phyloP scores from a whole-genome alignment of 2,888 invertebrate species.

The Tholera decimalis region DNA sequence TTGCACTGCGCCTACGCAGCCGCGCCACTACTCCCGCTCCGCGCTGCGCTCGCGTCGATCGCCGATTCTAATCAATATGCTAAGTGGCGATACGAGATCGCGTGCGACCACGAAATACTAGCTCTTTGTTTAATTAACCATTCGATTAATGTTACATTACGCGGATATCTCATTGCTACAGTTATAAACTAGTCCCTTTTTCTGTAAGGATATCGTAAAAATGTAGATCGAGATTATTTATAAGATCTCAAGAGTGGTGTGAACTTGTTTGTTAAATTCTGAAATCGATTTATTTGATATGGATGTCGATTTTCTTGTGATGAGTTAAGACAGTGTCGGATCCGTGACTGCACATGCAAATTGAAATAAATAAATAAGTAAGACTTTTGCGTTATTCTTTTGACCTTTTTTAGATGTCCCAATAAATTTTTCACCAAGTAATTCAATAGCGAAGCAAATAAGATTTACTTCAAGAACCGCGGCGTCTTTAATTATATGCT shows the following conservation, averaged over 20 bases:
- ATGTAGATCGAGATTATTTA: constrained; percentile 64
- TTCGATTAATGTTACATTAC: constrained; percentile 76
- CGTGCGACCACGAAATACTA: constrained; percentile 69
- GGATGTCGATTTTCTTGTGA: constrained; percentile 32
- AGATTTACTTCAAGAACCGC: background rate
- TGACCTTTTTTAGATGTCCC: background rate
- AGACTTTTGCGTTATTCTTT: background rate
- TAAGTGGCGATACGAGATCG: constrained; percentile 73
- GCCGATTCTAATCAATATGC: constrained; percentile 84
- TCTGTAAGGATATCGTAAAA: constrained; percentile 61
- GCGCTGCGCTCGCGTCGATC: constrained; percentile 57
- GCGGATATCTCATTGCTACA: constrained; percentile 68
- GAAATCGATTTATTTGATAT: constrained; percentile 46
- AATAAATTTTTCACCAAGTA: background rate
- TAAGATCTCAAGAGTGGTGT: constrained; percentile 36
- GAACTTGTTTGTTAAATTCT: constrained; percentile 46
- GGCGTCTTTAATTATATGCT: background rate
- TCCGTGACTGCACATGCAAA: constrained; percentile 32
- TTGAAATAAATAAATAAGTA: constrained; percentile 13
- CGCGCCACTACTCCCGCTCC: constrained; percentile 29
- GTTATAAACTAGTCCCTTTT: constrained; percentile 63
- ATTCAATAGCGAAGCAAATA: background rate
- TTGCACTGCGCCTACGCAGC: constrained; percentile 32
- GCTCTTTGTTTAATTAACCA: constrained; percentile 73
- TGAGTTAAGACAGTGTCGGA: constrained; percentile 21